Evolutionary conservation across 2,113 vertebrate genomes (phyloP).

Genomic region (Heliornis fulica): DNA sequence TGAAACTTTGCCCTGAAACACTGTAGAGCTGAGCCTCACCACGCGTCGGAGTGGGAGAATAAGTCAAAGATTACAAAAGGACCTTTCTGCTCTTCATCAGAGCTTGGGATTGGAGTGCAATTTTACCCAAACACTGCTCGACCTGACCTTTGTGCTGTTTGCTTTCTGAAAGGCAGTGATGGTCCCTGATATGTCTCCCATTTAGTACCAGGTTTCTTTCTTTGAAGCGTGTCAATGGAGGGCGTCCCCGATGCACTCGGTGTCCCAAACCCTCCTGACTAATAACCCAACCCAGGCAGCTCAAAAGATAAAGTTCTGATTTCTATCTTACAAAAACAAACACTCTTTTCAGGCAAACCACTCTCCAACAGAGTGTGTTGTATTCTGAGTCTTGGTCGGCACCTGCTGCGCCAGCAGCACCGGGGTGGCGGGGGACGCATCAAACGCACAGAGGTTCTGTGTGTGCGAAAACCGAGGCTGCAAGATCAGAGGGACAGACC

Average conservation of each 20-base stretch:
- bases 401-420: neutral
- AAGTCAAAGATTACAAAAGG: neutral
- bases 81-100: neutral
- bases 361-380: neutral
- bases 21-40: fast-evolving
- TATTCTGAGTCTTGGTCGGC: neutral
- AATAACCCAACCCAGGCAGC: neutral
- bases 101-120: neutral
- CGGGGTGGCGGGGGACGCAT: neutral
- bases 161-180: neutral
- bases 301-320: neutral
- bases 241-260: fast-evolving
- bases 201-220: neutral
- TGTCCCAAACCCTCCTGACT: neutral
- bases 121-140: neutral
- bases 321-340: neutral
- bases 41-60: fast-evolving
- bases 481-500: fast-evolving
- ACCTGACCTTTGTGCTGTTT: neutral
- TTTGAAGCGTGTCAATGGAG: neutral
- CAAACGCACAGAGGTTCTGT: fast-evolving
- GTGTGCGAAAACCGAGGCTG: neutral
- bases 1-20: neutral
- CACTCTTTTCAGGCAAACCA: neutral
- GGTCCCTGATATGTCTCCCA: neutral